Percentiles rank a stretch among this genome's conserved stretches.
Evolutionary conservation across 2,888 invertebrate genomes (phyloP).

Genomic region (Spilosoma lubricipeda): DNA sequence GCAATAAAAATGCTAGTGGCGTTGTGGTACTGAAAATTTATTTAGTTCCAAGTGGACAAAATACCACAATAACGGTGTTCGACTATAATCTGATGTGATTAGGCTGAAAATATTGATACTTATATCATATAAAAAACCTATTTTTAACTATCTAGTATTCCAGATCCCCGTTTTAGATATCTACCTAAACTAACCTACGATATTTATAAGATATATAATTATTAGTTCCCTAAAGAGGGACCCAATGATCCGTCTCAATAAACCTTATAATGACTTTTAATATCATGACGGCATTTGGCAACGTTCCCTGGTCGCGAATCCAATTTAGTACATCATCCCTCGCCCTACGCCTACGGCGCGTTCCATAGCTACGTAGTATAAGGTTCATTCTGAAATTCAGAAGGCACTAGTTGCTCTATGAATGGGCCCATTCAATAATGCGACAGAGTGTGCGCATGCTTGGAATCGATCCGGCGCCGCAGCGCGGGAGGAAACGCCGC

Average conservation of each 20-base stretch:
- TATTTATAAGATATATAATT: background rate
- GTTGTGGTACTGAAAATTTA: background rate
- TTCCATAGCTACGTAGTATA: constrained; percentile 52
- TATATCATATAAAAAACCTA: no score
- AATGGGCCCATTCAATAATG: constrained; percentile 79
- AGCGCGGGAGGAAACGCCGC: constrained; percentile 47
- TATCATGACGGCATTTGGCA: constrained; percentile 20
- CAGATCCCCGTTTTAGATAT: background rate
- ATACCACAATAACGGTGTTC: background rate
- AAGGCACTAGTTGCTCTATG: constrained; percentile 78
- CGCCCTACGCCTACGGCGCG: constrained; percentile 46
- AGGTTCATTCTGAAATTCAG: constrained; percentile 75
- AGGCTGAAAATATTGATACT: no score
- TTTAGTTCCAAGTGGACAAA: background rate
- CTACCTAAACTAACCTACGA: background rate
- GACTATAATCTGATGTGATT: background rate
- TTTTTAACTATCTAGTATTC: background rate
- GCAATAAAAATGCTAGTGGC: no score
- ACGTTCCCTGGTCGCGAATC: constrained; percentile 27
- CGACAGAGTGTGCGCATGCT: constrained; percentile 63
- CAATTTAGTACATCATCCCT: constrained; percentile 24
- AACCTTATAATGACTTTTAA: background rate
- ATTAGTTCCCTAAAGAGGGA: background rate
- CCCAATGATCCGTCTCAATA: background rate
- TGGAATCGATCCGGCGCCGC: constrained; percentile 65